Evolutionary conservation across 37 sponge, comb jelly and placozoan genomes (phyloP).

Genomic region (Corticium candelabrum): DNA sequence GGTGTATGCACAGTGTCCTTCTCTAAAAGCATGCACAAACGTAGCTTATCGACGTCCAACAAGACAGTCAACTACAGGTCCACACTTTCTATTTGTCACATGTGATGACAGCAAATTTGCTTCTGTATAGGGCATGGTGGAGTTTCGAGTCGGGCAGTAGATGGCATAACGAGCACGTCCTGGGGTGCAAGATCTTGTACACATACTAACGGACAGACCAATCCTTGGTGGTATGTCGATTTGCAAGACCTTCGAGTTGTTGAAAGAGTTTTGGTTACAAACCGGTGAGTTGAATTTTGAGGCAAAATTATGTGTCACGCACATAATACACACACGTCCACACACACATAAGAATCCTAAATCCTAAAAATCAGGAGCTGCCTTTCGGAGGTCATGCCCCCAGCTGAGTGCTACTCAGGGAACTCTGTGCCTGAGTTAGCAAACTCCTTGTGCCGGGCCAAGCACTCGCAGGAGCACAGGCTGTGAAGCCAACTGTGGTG

Average conservation of each 20-base stretch:
- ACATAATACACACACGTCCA: no score
- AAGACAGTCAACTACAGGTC: background rate
- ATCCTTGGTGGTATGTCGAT: constrained; percentile 2
- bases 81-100: background rate
- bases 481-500: no score
- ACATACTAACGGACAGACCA: background rate
- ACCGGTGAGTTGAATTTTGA: no score
- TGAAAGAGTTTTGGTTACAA: background rate
- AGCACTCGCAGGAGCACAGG: no score
- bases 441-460: no score
- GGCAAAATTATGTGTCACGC: no score
- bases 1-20: background rate
- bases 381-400: no score
- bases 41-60: background rate
- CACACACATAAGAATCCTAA: no score
- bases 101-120: background rate
- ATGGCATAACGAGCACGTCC: background rate
- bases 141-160: background rate
- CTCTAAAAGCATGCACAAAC: background rate
- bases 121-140: background rate
- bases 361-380: no score
- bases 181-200: background rate
- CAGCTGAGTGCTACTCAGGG: no score
- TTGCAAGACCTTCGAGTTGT: background rate
- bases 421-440: no score